Evolutionary conservation across 2,797 vertebrate genomes (phyloP).

Genomic region (Glossophaga mutica): DNA sequence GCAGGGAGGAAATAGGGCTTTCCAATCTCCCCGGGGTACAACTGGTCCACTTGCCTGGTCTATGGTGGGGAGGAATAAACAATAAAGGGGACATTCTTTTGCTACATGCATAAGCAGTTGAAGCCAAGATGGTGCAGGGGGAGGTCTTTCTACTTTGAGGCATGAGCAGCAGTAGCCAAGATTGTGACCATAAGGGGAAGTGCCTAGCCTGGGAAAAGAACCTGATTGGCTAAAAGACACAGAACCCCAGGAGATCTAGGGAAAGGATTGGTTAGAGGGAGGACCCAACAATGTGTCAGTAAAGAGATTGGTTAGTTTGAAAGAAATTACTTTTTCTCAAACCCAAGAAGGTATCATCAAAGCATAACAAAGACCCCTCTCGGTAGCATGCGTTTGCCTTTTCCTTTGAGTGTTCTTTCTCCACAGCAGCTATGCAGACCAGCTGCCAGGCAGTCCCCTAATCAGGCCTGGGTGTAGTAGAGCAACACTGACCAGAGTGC

Average conservation of each 20-base stretch:
- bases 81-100: background rate
- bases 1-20: background rate
- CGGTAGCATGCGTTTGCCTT: background rate
- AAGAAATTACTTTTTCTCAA: background rate
- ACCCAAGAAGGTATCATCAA: background rate
- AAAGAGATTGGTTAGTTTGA: background rate
- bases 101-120: background rate
- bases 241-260: background rate
- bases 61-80: too few species aligned
- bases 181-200: background rate
- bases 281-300: background rate
- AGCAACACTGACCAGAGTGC: background rate
- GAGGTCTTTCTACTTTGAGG: background rate
- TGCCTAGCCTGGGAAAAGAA: background rate
- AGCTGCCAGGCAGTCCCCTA: background rate
- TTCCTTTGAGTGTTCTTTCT: background rate
- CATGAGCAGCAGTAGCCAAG: background rate
- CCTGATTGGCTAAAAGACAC: background rate
- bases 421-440: background rate
- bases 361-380: background rate
- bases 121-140: background rate
- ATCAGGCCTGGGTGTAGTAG: background rate
- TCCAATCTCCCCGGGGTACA: background rate
- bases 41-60: background rate
- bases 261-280: background rate